Evolutionary conservation across 2,888 invertebrate species (phyloP).

Genomic region (Athalia cordata): DNA sequence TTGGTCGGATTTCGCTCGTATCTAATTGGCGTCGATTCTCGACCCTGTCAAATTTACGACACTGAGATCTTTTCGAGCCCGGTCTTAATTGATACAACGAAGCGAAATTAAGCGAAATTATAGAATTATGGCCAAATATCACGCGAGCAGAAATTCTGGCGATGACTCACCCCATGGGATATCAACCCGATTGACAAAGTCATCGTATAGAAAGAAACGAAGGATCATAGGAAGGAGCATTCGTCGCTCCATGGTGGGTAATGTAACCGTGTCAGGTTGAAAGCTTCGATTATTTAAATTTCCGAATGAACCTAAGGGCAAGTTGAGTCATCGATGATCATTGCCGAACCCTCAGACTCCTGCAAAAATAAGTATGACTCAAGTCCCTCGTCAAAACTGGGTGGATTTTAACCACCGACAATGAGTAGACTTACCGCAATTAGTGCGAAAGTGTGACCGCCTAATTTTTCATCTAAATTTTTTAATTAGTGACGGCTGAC

Average conservation of each 20-base stretch:
- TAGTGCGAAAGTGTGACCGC: not conserved
- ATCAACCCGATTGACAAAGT: not conserved
- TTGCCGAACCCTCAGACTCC: too few relatives aligned
- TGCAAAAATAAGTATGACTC: too few relatives aligned
- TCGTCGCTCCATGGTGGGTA: too few relatives aligned
- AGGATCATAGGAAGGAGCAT: too few relatives aligned
- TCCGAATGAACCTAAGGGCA: too few relatives aligned
- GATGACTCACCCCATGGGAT: conserved; percentile 14
- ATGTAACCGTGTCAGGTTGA: too few relatives aligned
- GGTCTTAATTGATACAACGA: conserved; percentile 36
- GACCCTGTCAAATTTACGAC: not conserved
- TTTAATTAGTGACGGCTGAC: not conserved
- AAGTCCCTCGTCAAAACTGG: not conserved
- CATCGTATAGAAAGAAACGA: too few relatives aligned
- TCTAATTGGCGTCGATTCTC: conserved; percentile 13
- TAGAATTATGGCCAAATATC: conserved; percentile 24
- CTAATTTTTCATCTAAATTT: conserved; percentile 2
- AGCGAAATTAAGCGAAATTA: conserved; percentile 32
- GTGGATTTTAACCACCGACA: not conserved
- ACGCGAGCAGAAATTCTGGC: conserved; percentile 23
- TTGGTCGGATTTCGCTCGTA: not conserved
- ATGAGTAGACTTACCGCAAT: not conserved
- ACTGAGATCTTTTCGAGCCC: not conserved
- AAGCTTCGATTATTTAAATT: too few relatives aligned
- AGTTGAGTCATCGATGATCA: too few relatives aligned